Base-by-base conservation (phyloP, 2,888 invertebrate genomes). In the Lydus trimaculatus region DNA sequence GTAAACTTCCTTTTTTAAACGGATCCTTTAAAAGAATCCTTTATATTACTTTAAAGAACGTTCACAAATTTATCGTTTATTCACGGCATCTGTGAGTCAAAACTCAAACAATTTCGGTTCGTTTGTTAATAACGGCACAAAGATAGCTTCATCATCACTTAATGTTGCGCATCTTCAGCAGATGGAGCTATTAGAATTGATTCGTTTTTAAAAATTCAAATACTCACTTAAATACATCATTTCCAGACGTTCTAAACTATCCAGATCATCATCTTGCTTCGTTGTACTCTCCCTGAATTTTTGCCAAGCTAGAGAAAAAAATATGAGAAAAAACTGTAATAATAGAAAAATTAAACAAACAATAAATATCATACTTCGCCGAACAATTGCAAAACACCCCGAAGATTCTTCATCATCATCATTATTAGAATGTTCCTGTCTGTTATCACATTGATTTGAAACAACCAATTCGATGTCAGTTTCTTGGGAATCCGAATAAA, bases 141-240 rank as follows among this genome's bases (percentile, higher is more conserved):
- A 33, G 36, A 0, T 20, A 61, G n/a, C n/a, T 36, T 20, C 36
- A n/a, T 28, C 15, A 15, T 31, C 6, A 0, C 15, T 61, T 39
- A 61, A 8, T 23, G 13, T 28, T 20, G n/a, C 2, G 2, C 8
- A n/a, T 23, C 3, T n/a, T 1, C 25, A n/a, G 1, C 33, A 33
- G 61, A 33, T 64, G 66, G 64, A 39, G 58, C 52, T 31, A 20
- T 23, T 28, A 15, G 7, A 56, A 56, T 28, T 15, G 48, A 8
- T 25, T 8, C 11, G 5, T 48, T 59, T 61, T 36, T 58, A 36
- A 65, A 33, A 60, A 60, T 15, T 20, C 48, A 58, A 63, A 39
- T 61, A 76, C 78, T 78, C 66, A 78, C 78, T 74, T 66, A 78
- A 67, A 72, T 76, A 76, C 70, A 28, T 25, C 56, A 56, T 28